Conservation (phyloP, 2,797 vertebrate species). For the Gymnocypris eckloni region DNA sequence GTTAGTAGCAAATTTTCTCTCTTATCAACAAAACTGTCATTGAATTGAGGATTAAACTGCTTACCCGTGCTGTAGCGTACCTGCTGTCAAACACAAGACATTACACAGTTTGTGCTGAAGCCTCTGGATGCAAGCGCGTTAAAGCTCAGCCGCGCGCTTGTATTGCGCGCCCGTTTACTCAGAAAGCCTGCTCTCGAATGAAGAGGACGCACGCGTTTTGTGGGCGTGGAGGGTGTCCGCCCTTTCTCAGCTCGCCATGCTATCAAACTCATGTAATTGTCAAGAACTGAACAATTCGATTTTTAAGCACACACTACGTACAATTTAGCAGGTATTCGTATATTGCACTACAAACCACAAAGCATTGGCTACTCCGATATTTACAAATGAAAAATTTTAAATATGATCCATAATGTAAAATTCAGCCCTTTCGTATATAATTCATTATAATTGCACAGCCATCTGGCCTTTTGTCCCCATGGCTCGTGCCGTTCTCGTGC, state of each 20-base stretch:
- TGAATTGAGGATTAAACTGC: not conserved
- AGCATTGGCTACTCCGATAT: too few species aligned
- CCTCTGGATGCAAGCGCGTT: not conserved
- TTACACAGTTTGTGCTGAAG: not conserved
- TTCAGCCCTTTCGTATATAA: slow-evolving; percentile 58
- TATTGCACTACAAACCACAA: not conserved
- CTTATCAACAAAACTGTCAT: not conserved
- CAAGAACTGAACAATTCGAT: not conserved
- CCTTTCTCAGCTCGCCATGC: slow-evolving; percentile 17
- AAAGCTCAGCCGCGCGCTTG: slow-evolving; percentile 42
- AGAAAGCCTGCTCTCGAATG: slow-evolving; percentile 63
- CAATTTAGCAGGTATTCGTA: not conserved
- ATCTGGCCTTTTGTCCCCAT: slow-evolving; percentile 80
- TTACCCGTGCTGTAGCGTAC: slow-evolving; percentile 5
- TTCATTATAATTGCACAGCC: slow-evolving; percentile 71
- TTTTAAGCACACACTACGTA: not conserved
- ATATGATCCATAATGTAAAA: not conserved
- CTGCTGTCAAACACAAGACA: not conserved
- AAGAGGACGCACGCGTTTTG: slow-evolving; percentile 60
- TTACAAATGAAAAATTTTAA: not conserved
- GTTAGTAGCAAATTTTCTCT: not conserved
- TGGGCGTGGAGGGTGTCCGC: slow-evolving; percentile 70
- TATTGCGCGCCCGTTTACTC: slow-evolving; percentile 72
- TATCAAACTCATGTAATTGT: slow-evolving; percentile 38
- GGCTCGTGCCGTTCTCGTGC: slow-evolving; percentile 85